phyloP scores from a whole-genome alignment of 2,888 invertebrate genomes.

The Megaustenia siamemsis region DNA sequence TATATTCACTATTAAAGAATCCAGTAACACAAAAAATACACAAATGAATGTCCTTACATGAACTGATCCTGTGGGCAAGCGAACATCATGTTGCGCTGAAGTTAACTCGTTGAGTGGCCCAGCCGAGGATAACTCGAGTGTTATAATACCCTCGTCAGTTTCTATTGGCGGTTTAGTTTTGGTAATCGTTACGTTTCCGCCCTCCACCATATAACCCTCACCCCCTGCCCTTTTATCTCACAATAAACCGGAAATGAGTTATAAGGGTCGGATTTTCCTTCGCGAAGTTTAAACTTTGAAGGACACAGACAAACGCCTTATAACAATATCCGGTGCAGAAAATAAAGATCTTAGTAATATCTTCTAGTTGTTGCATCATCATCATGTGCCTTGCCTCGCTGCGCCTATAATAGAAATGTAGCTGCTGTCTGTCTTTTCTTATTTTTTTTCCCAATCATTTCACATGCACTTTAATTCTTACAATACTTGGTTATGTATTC shows the following conservation, averaged over 20 bases:
- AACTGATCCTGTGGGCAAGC: not conserved
- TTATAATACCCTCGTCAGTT: not conserved
- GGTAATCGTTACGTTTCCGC: not conserved
- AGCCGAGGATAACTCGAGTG: not conserved
- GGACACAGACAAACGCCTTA: not conserved
- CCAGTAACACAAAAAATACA: not conserved
- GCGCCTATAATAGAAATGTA: too few relatives aligned
- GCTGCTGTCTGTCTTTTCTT: too few relatives aligned
- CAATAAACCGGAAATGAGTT: slow-evolving; percentile 9
- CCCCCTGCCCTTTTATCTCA: not conserved
- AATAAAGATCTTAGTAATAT: not conserved
- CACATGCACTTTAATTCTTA: too few relatives aligned
- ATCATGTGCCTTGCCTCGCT: too few relatives aligned
- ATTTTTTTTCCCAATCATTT: too few relatives aligned
- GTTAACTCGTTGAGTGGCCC: not conserved
- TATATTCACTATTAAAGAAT: too few relatives aligned
- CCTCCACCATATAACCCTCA: too few relatives aligned
- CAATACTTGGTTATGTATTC: too few relatives aligned
- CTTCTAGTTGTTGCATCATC: not conserved
- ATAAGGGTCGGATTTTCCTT: not conserved
- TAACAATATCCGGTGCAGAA: slow-evolving; percentile 7
- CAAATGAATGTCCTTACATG: not conserved
- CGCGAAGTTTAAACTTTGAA: not conserved
- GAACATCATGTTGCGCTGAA: slow-evolving; percentile 7
- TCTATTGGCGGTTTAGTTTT: slow-evolving; percentile 18